Evolutionary conservation across 2,888 invertebrate species (phyloP), one percentile per base, ranked within the genome.

Genomic region (Nebria salina): DNA sequence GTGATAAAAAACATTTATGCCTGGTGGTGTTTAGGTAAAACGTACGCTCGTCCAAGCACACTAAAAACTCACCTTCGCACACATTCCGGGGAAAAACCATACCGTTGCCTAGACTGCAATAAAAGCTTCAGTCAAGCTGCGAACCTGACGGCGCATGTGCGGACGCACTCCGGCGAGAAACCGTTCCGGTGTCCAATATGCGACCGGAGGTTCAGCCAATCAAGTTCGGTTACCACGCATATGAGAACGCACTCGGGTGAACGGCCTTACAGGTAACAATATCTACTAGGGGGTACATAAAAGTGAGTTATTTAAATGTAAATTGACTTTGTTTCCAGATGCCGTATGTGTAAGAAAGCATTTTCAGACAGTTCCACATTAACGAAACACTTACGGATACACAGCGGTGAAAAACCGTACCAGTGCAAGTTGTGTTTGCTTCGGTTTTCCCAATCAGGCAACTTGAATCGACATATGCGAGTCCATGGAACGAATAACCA

Each of bases 231-330:
- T 77, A 99, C 99, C 81, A 99, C 99, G 84, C 99, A 99, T 91
- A 98, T 98, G 97, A 92, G 99, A 87, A 99, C 99, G n/a, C 99
- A 99, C 90, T 97, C 97, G n/a, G 99, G 98, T n/a, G 98, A 99
- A 88, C 92, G 98, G 82, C 99, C 99, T 0, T 98, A 99, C 89
- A 81, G 81, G 81, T 81, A 20, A 20, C 20, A 20, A 20, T 20
- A 1, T 20, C 20, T 20, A 20, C 20, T 20, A 20, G 20, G 20
- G 0, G 20, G 20, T 20, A 20, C 20, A 20, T 20, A 1, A 20
- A 20, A 20, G 20, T 20, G 54, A 92, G 93, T 34, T 34, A 2
- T 34, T 34, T 34, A 34, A 54, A 54, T 54, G 54, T 54, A 0
- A 54, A 54, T 54, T 54, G 8, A 54, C 1, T 54, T 54, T 54